These are phyloP conservation scores for Macrobrachium nipponense DNA, from an alignment of 1,140 invertebrate genomes.

Conservation along the genomic window DNA sequence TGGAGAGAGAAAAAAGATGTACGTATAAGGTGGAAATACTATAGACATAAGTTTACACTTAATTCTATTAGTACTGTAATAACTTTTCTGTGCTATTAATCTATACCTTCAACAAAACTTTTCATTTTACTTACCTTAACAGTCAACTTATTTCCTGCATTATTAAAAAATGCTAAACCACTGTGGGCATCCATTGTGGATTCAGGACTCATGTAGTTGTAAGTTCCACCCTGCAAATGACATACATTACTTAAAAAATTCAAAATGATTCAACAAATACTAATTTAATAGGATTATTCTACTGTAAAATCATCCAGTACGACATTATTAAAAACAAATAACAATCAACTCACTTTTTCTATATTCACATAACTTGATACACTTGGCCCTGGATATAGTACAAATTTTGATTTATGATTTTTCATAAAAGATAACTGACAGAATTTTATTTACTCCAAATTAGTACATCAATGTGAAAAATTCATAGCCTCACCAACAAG, in stretches of 20 bases:
- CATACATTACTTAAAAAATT: not conserved
- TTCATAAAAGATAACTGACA: too few species aligned
- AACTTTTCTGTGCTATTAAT: not conserved
- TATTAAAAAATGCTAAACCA: slow-evolving; percentile 28
- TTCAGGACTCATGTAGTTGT: slow-evolving; percentile 98
- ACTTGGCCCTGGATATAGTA: too few species aligned
- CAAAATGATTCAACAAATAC: not conserved
- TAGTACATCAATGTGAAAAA: too few species aligned
- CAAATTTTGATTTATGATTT: too few species aligned
- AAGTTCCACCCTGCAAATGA: slow-evolving; percentile 79
- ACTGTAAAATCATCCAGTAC: too few species aligned
- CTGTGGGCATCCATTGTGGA: slow-evolving; percentile 75
- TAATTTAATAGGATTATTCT: not conserved
- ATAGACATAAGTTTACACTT: too few species aligned
- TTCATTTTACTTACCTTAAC: slow-evolving; percentile 1
- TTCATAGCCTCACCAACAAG: too few species aligned
- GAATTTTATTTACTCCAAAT: too few species aligned
- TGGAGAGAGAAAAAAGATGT: not conserved
- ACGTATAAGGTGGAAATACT: too few species aligned
- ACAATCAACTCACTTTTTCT: too few species aligned
- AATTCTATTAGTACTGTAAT: not conserved
- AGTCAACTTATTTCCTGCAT: slow-evolving; percentile 1
- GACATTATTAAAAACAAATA: too few species aligned
- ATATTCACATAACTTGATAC: too few species aligned
- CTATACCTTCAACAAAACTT: not conserved